A percentile compares a stretch with the other conserved stretches of the same genome.
phyloP scores from a whole-genome alignment of 2,888 invertebrate species.

The Melipona bicolor region DNA sequence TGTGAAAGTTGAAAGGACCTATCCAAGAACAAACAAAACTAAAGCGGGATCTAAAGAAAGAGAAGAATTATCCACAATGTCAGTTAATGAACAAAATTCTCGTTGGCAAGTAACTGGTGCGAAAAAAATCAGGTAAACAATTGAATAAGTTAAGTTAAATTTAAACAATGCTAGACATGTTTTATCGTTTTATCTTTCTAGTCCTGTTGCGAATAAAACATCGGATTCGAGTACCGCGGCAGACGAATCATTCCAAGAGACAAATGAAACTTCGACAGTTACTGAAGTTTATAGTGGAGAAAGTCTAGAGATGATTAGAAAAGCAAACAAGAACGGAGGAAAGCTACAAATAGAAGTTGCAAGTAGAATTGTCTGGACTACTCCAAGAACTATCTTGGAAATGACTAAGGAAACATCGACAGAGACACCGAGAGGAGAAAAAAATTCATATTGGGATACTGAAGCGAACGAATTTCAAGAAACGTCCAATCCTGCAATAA shows the following conservation, averaged over 20 bases:
- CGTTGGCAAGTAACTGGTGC: slow-evolving; percentile 38
- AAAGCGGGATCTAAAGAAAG: slow-evolving; percentile 53
- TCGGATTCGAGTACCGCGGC: slow-evolving; percentile 51
- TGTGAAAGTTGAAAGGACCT: slow-evolving; percentile 72
- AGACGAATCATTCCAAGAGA: slow-evolving; percentile 62
- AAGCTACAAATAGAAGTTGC: slow-evolving; percentile 57
- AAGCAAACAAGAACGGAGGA: slow-evolving; percentile 54
- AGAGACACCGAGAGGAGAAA: slow-evolving; percentile 18
- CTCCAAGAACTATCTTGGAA: slow-evolving; percentile 62
- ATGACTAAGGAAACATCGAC: slow-evolving; percentile 38
- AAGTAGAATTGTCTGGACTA: slow-evolving; percentile 77
- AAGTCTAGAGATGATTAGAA: slow-evolving; percentile 64
- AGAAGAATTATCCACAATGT: slow-evolving; percentile 63
- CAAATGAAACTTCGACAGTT: slow-evolving; percentile 68
- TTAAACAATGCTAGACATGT: background rate
- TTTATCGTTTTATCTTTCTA: background rate
- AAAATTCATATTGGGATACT: slow-evolving; percentile 38
- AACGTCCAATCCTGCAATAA: slow-evolving; percentile 16
- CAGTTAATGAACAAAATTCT: slow-evolving; percentile 34
- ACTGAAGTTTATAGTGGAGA: slow-evolving; percentile 72
- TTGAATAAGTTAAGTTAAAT: no score
- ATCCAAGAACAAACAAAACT: slow-evolving; percentile 51
- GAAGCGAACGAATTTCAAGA: slow-evolving; percentile 33
- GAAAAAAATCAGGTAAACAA: slow-evolving; percentile 54
- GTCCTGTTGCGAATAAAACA: slow-evolving; percentile 36